Base-by-base conservation (phyloP, 2,888 invertebrate species). In the Galeopsomyia nigrocyanea region DNA sequence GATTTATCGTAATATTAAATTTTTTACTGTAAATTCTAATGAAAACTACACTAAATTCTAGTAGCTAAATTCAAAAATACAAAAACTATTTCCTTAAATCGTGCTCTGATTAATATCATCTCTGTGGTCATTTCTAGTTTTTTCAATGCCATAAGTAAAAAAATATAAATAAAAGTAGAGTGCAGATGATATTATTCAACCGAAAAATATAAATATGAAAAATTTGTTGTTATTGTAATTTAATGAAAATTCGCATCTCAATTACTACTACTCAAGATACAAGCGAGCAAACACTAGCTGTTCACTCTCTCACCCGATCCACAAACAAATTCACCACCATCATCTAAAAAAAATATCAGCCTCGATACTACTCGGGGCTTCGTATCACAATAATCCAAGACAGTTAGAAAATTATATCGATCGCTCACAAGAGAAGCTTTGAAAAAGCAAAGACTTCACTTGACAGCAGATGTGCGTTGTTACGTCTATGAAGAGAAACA, bases 11-110 rank as follows among this genome's bases (percentile, higher is more conserved):
- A 19, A 51, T 51, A 17, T 47, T 68, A 68, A 39, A 39, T 19
- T 22, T 51, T 61, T 31, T 50, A 57, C 69, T 63, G 39, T 13
- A 39, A 62, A 26, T 46, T 58, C 7, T 21, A 47, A 62, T 26
- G 9, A 50, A 62, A 26, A 60, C 70, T 71, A 71, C 64, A 49
- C 70, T 71, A 71, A 51, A 49, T 16, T 53, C 70, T 71, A 71
- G 2, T 16, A 55, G 47, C 65, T 71, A 71, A 31, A 50, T 62
- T 49, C n/a, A 49, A 50, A 53, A 47, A 49, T 60, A 71, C 26
- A 19, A 63, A n/a, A 69, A 58, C 53, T 16, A 6, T 55, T 26
- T 55, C 62, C 56, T 68, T 62, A 58, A 6, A 26, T 58, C 69
- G 69, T 57, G 56, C 63, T 50, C 39, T 39, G 39, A 39, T 39